Conservation (phyloP, 2,113 vertebrate genomes). For the Lagopus leucura region DNA sequence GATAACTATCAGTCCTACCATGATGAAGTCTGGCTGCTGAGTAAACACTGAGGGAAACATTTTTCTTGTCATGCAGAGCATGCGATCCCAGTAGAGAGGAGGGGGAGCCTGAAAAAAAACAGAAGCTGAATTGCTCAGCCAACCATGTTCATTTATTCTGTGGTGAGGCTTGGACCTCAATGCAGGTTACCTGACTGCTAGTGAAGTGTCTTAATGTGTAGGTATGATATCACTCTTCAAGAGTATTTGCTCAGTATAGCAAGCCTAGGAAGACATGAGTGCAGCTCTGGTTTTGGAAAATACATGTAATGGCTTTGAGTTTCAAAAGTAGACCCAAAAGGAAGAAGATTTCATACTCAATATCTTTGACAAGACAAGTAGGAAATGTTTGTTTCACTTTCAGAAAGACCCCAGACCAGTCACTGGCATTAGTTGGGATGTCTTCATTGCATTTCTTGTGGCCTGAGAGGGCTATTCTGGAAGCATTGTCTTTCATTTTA, state of each 20-base stretch:
- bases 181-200: neutral
- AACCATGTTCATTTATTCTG: rapidly evolving
- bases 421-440: neutral
- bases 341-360: neutral
- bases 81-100: neutral
- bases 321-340: neutral
- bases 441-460: neutral
- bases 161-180: neutral
- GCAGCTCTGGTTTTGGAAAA: neutral
- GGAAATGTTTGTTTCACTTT: neutral
- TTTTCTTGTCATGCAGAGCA: constrained; percentile 23
- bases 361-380: neutral
- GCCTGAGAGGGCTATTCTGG: neutral
- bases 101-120: neutral
- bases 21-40: neutral
- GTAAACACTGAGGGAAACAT: constrained; percentile 18
- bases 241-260: neutral
- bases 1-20: constrained; percentile 1
- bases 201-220: rapidly evolving
- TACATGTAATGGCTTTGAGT: neutral
- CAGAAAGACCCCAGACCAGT: neutral
- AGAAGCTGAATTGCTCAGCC: neutral
- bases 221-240: rapidly evolving
- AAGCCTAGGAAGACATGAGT: neutral
- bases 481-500: rapidly evolving